Conservation (phyloP, 2,888 invertebrate species). For the Noctua janthina region DNA sequence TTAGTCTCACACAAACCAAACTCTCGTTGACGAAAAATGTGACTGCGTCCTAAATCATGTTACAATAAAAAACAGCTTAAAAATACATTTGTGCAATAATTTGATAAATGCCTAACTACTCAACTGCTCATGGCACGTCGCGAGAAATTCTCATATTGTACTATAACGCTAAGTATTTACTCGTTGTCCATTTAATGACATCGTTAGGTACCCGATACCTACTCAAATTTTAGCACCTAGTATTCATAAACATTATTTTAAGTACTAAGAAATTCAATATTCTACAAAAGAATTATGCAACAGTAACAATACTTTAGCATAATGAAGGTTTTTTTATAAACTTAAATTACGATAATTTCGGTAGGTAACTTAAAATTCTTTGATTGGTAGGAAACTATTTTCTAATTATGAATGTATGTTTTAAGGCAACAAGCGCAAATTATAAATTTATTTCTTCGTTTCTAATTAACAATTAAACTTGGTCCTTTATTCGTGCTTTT, state of each 20-base stretch:
- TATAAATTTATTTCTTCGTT: slow-evolving; percentile 55
- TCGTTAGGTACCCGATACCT: slow-evolving; percentile 62
- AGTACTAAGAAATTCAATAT: slow-evolving; percentile 71
- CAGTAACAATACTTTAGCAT: slow-evolving; percentile 61
- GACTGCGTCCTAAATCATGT: slow-evolving; percentile 41
- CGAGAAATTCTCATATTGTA: slow-evolving; percentile 75
- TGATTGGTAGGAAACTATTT: slow-evolving; percentile 43
- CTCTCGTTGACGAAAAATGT: slow-evolving; percentile 1
- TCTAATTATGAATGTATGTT: slow-evolving; percentile 61
- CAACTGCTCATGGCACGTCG: slow-evolving; percentile 76
- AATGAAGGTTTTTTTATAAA: slow-evolving; percentile 41
- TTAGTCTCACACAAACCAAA: background rate
- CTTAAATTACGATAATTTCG: slow-evolving; percentile 63
- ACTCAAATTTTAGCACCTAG: slow-evolving; percentile 78
- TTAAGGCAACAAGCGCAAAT: slow-evolving; percentile 38
- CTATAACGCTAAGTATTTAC: slow-evolving; percentile 71
- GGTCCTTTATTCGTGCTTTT: slow-evolving; percentile 39
- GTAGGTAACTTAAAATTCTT: slow-evolving; percentile 64
- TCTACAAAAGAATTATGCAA: slow-evolving; percentile 62
- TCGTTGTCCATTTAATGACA: slow-evolving; percentile 71
- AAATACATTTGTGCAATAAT: slow-evolving; percentile 79
- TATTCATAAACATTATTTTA: slow-evolving; percentile 75
- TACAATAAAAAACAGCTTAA: slow-evolving; percentile 65
- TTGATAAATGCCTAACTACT: slow-evolving; percentile 80
- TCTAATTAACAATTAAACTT: slow-evolving; percentile 52